Base-by-base conservation (phyloP, 2,113 vertebrate genomes). In the Scomber colias region DNA sequence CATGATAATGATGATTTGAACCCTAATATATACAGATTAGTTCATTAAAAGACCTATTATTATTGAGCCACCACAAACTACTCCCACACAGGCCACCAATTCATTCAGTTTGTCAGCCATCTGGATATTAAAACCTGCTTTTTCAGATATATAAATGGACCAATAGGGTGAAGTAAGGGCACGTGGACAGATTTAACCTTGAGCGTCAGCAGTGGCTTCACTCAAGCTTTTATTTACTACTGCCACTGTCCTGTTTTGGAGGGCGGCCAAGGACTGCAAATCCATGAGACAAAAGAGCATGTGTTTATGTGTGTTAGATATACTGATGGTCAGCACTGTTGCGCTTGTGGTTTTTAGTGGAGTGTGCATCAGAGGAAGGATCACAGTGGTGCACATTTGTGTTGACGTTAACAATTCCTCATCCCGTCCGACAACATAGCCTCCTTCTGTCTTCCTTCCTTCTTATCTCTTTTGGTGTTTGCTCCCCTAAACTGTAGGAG, bases 391-490 rank as follows among this genome's bases (percentile, higher is more conserved):
- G 14, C 4, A 3, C 48, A 49, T 74, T 70, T 65, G 24, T 70
- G 51, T 48, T 55, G 81, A 72, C 15, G 24, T 57, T 45, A 77
- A 56, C 93, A 21, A 82, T 91, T 59, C 91, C 93, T 12, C 94
- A 93, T 45, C 91, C 40, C 60, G 6, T 16, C 45, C 35, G 24
- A 13, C 54, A 46, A 56, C 45, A 60, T 94, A 78, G 71, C 44
- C 64, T 69, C 44, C 65, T 73, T 93, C 93, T 91, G 94, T 66
- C 87, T 87, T 92, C 94, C 0, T 92, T 95, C 54, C 93, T 93
- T 50, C 88, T 21, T 59, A 6, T 40, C 48, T 35, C 59, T 2
- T 6, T 3, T 55, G 15, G 11, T 3, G 11, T 64, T 3, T 40
- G 55, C 17, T 30, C 57, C 10, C 21, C 11, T 13, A 6, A 62